Evolutionary conservation across 2,888 invertebrate genomes (phyloP).

Genomic region (Nowickia ferox): DNA sequence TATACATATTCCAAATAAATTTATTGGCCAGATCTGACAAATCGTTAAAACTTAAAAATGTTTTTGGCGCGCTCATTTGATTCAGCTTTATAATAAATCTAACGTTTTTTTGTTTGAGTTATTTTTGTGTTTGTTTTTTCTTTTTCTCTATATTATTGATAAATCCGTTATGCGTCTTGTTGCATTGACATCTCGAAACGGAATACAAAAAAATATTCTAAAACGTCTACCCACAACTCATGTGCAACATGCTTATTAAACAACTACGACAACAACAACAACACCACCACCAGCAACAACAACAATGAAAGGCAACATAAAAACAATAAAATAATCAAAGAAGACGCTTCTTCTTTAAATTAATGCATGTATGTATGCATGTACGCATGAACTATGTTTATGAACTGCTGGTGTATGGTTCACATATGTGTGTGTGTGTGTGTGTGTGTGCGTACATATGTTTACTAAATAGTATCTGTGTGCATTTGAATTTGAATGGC

Average conservation of each 20-base stretch:
- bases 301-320: slow-evolving; percentile 49
- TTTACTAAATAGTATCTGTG: slow-evolving; percentile 20
- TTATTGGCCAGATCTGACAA: not conserved
- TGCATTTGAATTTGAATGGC: slow-evolving; percentile 45
- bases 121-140: not conserved
- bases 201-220: slow-evolving; percentile 80
- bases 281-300: slow-evolving; percentile 41
- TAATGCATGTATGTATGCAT: slow-evolving; percentile 17
- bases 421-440: slow-evolving; percentile 7
- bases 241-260: slow-evolving; percentile 68
- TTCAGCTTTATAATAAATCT: slow-evolving; percentile 21
- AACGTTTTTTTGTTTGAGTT: slow-evolving; percentile 37
- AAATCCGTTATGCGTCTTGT: slow-evolving; percentile 80
- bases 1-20: not conserved
- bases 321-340: slow-evolving; percentile 62
- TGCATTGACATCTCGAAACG: slow-evolving; percentile 82
- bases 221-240: slow-evolving; percentile 77
- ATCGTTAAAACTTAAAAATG: slow-evolving; percentile 1
- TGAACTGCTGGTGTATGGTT: not conserved
- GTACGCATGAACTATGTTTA: not conserved
- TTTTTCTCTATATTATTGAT: not conserved
- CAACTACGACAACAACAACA: slow-evolving; percentile 58
- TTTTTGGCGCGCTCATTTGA: slow-evolving; percentile 55
- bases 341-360: slow-evolving; percentile 56
- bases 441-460: not conserved